phyloP scores from a whole-genome alignment of 2,888 invertebrate genomes.

The Zaprionus lineosus region DNA sequence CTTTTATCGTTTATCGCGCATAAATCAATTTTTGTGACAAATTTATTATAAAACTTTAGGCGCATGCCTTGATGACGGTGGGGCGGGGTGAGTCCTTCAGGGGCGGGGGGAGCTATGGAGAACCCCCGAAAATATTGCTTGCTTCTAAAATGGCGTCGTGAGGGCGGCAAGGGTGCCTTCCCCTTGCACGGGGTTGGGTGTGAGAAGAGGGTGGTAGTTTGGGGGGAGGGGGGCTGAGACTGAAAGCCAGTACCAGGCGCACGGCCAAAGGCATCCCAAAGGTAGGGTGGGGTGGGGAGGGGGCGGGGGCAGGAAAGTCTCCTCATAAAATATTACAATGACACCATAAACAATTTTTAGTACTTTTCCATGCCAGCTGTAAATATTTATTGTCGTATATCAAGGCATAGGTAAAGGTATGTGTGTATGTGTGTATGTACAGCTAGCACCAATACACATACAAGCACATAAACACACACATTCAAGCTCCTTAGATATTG shows the following conservation, averaged over 20 bases:
- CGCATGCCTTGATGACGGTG: no score
- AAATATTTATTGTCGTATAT: slow-evolving; percentile 70
- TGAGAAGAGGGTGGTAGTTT: not conserved
- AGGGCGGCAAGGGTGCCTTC: slow-evolving; percentile 27
- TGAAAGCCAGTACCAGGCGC: slow-evolving; percentile 54
- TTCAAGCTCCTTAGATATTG: slow-evolving; percentile 29
- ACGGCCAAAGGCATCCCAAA: slow-evolving; percentile 33
- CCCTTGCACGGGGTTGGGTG: slow-evolving; percentile 1
- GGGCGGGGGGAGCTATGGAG: slow-evolving; percentile 4
- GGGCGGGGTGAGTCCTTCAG: no score
- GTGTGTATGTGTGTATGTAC: no score
- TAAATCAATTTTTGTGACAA: slow-evolving; percentile 80
- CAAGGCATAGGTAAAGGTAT: slow-evolving; percentile 30
- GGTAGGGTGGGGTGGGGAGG: not conserved
- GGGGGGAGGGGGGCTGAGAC: slow-evolving; percentile 7
- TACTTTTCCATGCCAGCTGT: slow-evolving; percentile 65
- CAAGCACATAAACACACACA: slow-evolving; percentile 29
- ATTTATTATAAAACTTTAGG: slow-evolving; percentile 76
- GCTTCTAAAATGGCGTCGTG: slow-evolving; percentile 41
- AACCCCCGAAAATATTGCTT: slow-evolving; percentile 43
- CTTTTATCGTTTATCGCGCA: slow-evolving; percentile 77
- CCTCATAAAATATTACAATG: slow-evolving; percentile 78
- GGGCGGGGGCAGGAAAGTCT: slow-evolving; percentile 25
- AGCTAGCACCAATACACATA: no score
- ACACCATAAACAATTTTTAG: slow-evolving; percentile 77